Evolutionary conservation across 1,140 invertebrate genomes (phyloP).

Genomic region (Megalopta genalis): DNA sequence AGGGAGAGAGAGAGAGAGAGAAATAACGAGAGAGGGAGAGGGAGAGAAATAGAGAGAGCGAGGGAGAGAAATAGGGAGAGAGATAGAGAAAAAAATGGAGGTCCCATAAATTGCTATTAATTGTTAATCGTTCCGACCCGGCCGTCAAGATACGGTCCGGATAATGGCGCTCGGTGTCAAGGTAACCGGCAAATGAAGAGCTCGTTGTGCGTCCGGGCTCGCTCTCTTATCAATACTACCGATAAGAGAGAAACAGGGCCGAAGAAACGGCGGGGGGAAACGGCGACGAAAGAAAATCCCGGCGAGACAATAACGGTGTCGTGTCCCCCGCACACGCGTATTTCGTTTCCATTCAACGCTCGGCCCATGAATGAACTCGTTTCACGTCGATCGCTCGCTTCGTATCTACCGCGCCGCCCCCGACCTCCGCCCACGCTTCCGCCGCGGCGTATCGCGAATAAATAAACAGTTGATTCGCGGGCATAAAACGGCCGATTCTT

Average conservation of each 20-base stretch:
- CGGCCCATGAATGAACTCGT: conserved; percentile 65
- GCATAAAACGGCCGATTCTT: conserved; percentile 58
- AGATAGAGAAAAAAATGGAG: too few relatives aligned
- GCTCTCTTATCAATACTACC: conserved; percentile 15
- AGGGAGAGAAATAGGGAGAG: too few relatives aligned
- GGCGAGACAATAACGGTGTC: conserved; percentile 31
- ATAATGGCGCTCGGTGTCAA: conserved; percentile 3
- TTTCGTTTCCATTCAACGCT: conserved; percentile 42
- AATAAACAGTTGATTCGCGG: conserved; percentile 66
- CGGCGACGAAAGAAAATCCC: not conserved
- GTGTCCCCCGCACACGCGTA: conserved; percentile 20
- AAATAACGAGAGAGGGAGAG: too few relatives aligned
- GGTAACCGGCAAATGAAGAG: not conserved
- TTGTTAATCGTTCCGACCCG: not conserved
- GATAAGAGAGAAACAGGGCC: too few relatives aligned
- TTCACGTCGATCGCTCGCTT: conserved; percentile 64
- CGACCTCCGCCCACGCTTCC: not conserved
- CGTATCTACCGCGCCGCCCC: conserved; percentile 13
- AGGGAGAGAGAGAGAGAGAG: too few relatives aligned
- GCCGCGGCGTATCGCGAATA: conserved; percentile 37
- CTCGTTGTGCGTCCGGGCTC: not conserved
- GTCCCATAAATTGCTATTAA: conserved; percentile 9
- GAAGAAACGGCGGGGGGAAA: too few relatives aligned
- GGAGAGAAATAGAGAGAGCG: too few relatives aligned
- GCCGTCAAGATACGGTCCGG: not conserved